Evolutionary conservation across 2,113 vertebrate species (phyloP).

Genomic region (Syngnathus typhle): DNA sequence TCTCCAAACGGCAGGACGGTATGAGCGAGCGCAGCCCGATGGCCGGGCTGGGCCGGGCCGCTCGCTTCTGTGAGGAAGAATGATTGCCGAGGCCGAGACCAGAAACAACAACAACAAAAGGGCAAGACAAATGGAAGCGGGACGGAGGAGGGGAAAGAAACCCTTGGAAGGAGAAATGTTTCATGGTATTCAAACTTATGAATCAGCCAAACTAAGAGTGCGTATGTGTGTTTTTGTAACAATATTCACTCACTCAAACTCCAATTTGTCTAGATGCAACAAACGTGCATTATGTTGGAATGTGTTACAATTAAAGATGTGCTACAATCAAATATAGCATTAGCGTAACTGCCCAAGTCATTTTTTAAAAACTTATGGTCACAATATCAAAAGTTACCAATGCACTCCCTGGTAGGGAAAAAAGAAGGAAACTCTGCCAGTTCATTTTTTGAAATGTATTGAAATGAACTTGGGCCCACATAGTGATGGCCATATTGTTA

Average conservation of each 20-base stretch:
- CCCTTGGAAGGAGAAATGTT: conserved; percentile 1
- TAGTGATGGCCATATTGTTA: background rate
- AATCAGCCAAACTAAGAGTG: conserved; percentile 21
- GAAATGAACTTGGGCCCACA: too few relatives aligned
- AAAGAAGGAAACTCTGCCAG: too few relatives aligned
- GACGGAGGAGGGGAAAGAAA: conserved; percentile 10
- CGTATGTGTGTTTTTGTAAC: conserved; percentile 10
- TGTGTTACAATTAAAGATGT: too few relatives aligned
- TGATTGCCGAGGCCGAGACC: conserved; percentile 11
- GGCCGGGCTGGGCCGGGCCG: conserved; percentile 1
- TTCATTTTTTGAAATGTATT: too few relatives aligned
- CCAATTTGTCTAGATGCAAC: conserved; percentile 1
- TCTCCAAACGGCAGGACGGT: conserved; percentile 43
- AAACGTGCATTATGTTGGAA: too few relatives aligned
- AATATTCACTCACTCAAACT: background rate
- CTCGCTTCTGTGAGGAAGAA: conserved; percentile 32
- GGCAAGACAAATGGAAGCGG: conserved; percentile 29
- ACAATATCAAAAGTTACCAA: too few relatives aligned
- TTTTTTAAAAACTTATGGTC: too few relatives aligned
- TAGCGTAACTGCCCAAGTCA: too few relatives aligned
- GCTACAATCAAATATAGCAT: too few relatives aligned
- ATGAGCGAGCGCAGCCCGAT: conserved; percentile 37
- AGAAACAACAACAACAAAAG: conserved; percentile 38
- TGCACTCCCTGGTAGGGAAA: too few relatives aligned
- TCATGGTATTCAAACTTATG: conserved; percentile 10